Evolutionary conservation across 2,888 invertebrate species (phyloP).

Genomic region (Octonoba sinensis): DNA sequence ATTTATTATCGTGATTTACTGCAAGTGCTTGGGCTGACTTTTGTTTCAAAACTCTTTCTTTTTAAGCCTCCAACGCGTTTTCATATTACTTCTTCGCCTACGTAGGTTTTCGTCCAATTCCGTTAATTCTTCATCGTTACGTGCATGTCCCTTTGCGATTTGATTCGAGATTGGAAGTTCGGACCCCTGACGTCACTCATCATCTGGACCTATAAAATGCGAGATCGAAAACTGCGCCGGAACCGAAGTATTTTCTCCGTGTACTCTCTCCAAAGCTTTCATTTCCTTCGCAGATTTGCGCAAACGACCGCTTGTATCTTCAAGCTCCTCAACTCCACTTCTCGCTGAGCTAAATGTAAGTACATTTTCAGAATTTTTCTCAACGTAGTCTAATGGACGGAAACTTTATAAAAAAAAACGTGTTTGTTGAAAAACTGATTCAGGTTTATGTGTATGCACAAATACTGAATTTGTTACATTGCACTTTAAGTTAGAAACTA

Average conservation of each 20-base stretch:
- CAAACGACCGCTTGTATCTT: slow-evolving; percentile 24
- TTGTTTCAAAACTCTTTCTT: no score
- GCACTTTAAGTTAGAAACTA: no score
- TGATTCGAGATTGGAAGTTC: slow-evolving; percentile 39
- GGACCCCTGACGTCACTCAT: slow-evolving; percentile 30
- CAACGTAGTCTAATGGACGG: no score
- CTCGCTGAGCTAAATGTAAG: no score
- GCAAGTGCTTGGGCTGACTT: no score
- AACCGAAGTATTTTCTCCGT: slow-evolving; percentile 30
- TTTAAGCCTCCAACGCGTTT: no score
- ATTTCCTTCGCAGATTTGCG: slow-evolving; percentile 14
- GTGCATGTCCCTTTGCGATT: slow-evolving; percentile 2
- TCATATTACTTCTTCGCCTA: slow-evolving; percentile 22
- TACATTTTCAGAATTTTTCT: no score
- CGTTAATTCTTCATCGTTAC: slow-evolving; percentile 17
- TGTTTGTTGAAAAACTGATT: no score
- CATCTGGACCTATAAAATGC: slow-evolving; percentile 38
- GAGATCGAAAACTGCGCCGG: slow-evolving; percentile 46
- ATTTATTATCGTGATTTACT: no score
- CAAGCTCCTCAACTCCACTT: slow-evolving; percentile 4
- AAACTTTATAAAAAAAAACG: no score
- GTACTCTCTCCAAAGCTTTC: slow-evolving; percentile 28
- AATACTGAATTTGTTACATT: no score
- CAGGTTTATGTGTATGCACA: no score
- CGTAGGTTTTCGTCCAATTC: slow-evolving; percentile 19